A percentile compares a stretch with the other conserved stretches of the same genome.
Conservation (phyloP, 1,140 invertebrate genomes). For the Lethrus apterus region DNA sequence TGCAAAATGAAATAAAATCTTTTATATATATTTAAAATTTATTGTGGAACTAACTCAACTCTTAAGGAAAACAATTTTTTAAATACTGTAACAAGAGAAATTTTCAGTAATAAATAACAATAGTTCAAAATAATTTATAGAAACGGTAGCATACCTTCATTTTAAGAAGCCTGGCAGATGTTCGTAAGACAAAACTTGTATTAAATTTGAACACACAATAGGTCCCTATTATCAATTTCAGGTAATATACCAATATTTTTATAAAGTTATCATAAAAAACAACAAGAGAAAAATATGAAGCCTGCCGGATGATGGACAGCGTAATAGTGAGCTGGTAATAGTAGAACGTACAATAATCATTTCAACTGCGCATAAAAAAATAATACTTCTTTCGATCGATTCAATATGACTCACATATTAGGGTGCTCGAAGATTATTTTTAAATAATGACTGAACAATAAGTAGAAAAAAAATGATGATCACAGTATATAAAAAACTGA, state of each 20-base stretch:
- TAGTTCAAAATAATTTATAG: conserved; percentile 1
- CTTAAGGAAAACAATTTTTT: too few species aligned
- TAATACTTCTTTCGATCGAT: too few species aligned
- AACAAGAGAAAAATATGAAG: not conserved
- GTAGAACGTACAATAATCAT: conserved; percentile 3
- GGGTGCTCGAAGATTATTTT: too few species aligned
- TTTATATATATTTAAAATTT: not conserved
- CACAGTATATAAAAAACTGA: too few species aligned
- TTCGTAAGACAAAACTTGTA: not conserved
- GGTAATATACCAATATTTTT: conserved; percentile 3
- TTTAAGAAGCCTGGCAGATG: not conserved
- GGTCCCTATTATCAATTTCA: not conserved
- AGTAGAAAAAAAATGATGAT: too few species aligned
- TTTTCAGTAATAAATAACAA: too few species aligned
- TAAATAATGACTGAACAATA: too few species aligned
- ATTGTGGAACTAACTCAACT: not conserved
- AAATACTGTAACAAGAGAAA: too few species aligned
- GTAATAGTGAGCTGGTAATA: conserved; percentile 4
- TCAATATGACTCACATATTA: too few species aligned
- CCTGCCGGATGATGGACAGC: conserved; percentile 15
- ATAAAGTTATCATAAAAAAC: conserved; percentile 2
- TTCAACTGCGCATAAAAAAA: too few species aligned
- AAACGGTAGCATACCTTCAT: conserved; percentile 7
- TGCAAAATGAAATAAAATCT: not conserved
- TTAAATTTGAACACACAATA: not conserved